Evolutionary conservation across 2,888 invertebrate genomes (phyloP), one percentile per base, ranked within the genome.

Genomic region (Heliconius sara): DNA sequence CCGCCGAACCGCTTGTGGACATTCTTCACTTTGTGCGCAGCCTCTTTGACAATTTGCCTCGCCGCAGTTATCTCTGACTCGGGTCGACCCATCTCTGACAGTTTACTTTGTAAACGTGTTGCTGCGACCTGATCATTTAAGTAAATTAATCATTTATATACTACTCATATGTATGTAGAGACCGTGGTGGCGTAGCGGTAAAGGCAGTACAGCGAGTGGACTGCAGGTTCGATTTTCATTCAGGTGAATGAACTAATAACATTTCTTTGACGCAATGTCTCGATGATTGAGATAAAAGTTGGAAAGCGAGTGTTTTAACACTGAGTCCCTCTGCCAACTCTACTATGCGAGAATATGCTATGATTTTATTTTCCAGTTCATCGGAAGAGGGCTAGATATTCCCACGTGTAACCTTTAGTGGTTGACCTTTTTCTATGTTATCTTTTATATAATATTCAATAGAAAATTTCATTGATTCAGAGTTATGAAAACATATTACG

Each of bases 41-140:
- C 95, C 78, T 93, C 91, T 72, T 85, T 87, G n/a, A 95, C 94
- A 13, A 94, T 92, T 84, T 93, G 92, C 34, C 91, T 86, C 78
- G 94, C 95, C 3, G 94, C 91, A 79, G 90, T 93, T 77, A 95
- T 94, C 85, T 95, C 95, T 0, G 92, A 89, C 84, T 91, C 92
- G 0, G 95, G 94, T 80, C 94, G 86, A 25, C 95, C 95, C 19
- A 95, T 86, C 83, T 95, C 95, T 0, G 94, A 94, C 12, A 95
- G 84, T 83, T 95, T 95, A 84, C 85, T 91, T 83, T 95, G 95
- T 25, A 95, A 88, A 47, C 95, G 89, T 4, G 91, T 89, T 1
- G 95, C 91, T 57, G 95, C 95, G 76, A 95, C 89, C 93, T 95
- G 83, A 2, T 25, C 19, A 71, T 75, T 12, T 71, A 72, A 52